Conservation (phyloP, 2,797 vertebrate genomes). For the Falco naumanni region DNA sequence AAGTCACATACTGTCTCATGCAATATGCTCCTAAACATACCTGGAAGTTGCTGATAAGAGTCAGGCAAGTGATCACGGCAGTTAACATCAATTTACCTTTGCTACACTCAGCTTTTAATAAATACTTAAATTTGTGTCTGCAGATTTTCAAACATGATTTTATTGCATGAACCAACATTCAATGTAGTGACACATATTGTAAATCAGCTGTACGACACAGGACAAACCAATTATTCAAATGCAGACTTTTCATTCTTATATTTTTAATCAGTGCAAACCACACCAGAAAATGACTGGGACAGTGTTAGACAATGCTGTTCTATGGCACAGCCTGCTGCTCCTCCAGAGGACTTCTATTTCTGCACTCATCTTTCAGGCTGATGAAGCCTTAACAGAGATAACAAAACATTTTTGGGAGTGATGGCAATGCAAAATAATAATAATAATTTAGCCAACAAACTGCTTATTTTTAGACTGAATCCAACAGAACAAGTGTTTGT, state of each 20-base stretch:
- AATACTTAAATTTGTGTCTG: conserved; percentile 57
- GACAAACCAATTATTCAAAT: conserved; percentile 59
- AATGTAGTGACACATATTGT: conserved; percentile 49
- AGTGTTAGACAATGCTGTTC: conserved; percentile 44
- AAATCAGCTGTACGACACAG: conserved; percentile 30
- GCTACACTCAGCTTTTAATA: conserved; percentile 68
- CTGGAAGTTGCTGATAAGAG: conserved; percentile 71
- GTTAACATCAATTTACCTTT: conserved; percentile 66
- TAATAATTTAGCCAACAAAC: background rate
- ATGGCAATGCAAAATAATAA: background rate
- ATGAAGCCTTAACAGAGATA: background rate
- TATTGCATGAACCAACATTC: conserved; percentile 67
- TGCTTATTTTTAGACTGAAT: conserved; percentile 7
- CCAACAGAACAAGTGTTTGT: background rate
- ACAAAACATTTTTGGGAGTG: conserved; percentile 22
- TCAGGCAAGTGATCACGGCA: conserved; percentile 61
- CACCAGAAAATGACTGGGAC: conserved; percentile 62
- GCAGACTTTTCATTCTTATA: conserved; percentile 51
- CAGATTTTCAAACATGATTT: conserved; percentile 60
- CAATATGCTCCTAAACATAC: conserved; percentile 81
- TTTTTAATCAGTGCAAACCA: conserved; percentile 57
- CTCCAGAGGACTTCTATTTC: conserved; percentile 24
- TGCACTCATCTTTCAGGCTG: background rate
- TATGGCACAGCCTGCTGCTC: conserved; percentile 17
- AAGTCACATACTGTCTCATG: conserved; percentile 84